These are phyloP conservation scores for Spongia lamella DNA, from an alignment of 37 sponge, comb jelly and placozoan genomes.

Conservation along the genomic window DNA sequence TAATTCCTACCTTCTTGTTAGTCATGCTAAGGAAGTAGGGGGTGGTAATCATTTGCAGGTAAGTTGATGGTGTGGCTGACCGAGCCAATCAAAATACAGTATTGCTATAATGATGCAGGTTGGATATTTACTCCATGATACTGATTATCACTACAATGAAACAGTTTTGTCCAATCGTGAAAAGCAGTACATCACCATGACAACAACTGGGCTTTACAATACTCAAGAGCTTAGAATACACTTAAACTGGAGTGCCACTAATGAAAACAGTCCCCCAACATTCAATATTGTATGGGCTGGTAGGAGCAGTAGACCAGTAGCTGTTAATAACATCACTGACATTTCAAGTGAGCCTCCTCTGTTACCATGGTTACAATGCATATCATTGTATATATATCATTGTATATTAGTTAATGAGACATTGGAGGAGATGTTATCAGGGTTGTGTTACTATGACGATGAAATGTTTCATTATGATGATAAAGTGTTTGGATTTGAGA, in stretches of 20 bases:
- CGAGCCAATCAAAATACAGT: neutral
- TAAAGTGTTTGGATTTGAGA: slow-evolving; percentile 29
- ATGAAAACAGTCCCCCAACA: neutral
- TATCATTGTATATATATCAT: no score
- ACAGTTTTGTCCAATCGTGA: slow-evolving; percentile 49
- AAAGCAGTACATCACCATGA: slow-evolving; percentile 24
- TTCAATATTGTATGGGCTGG: slow-evolving; percentile 34
- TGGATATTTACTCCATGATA: slow-evolving; percentile 54
- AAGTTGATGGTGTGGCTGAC: neutral
- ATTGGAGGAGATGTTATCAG: slow-evolving; percentile 23
- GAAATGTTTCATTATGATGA: slow-evolving; percentile 14
- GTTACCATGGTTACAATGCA: neutral
- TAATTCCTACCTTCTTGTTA: slow-evolving; percentile 48
- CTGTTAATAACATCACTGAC: slow-evolving; percentile 3
- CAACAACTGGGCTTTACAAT: slow-evolving; percentile 34
- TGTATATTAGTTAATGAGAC: slow-evolving; percentile 12
- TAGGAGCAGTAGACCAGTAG: neutral
- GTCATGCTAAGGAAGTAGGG: slow-evolving; percentile 22
- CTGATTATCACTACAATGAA: slow-evolving; percentile 37
- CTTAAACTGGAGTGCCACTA: neutral
- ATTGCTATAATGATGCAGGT: slow-evolving; percentile 26
- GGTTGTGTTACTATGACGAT: slow-evolving; percentile 32
- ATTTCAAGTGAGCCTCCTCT: slow-evolving; percentile 1
- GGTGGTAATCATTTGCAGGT: slow-evolving; percentile 43
- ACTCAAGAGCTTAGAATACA: slow-evolving; percentile 32